Evolutionary conservation across 2,888 invertebrate genomes (phyloP).

Genomic region (Calameuta idolon): DNA sequence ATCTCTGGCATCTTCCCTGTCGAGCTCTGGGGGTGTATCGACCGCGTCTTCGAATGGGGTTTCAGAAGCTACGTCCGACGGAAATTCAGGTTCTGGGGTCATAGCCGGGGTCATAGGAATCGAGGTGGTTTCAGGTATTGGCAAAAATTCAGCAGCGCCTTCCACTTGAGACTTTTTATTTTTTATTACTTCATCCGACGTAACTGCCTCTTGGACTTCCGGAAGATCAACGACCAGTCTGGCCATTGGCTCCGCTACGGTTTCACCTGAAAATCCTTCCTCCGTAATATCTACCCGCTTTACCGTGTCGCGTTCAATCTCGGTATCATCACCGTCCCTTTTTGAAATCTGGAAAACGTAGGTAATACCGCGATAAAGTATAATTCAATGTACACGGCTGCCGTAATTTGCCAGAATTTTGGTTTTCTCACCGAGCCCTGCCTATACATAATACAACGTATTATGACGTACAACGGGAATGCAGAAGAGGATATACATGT

Average conservation of each 20-base stretch:
- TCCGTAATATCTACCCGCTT: not conserved
- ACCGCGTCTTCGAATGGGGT: not conserved
- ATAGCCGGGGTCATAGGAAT: not conserved
- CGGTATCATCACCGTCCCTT: not conserved
- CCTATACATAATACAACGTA: no score
- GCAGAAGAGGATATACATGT: not conserved
- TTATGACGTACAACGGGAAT: not conserved
- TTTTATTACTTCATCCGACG: not conserved
- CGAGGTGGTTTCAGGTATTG: not conserved
- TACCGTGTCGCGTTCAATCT: not conserved
- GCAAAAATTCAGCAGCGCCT: not conserved
- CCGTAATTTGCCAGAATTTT: not conserved
- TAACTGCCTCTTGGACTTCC: not conserved
- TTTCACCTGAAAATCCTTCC: not conserved
- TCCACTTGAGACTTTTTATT: not conserved
- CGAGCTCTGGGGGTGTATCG: not conserved
- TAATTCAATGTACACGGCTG: not conserved
- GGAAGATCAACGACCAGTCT: not conserved
- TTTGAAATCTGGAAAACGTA: not conserved
- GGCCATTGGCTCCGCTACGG: not conserved
- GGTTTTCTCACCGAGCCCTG: not conserved
- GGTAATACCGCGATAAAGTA: not conserved
- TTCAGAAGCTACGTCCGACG: not conserved
- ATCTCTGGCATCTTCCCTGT: not conserved
- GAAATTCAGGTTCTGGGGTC: not conserved